These are phyloP conservation scores for Ectropis crepuscularia DNA, from an alignment of 2,888 invertebrate species.

Conservation along the genomic window DNA sequence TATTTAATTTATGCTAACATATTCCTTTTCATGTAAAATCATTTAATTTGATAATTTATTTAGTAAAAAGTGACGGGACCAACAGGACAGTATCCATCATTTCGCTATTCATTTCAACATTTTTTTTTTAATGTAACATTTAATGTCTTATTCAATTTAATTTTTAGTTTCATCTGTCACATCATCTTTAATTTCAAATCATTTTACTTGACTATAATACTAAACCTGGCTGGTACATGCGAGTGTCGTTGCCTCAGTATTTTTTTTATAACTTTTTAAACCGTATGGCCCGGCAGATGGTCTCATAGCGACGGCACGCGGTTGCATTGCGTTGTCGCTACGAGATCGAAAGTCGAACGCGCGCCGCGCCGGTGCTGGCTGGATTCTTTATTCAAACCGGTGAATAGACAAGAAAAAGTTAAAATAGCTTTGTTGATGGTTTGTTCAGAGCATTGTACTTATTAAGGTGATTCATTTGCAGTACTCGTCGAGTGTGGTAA, in stretches of 20 bases:
- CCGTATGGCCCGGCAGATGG: conserved; percentile 30
- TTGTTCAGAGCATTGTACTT: neutral
- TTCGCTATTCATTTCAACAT: no score
- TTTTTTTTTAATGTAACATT: no score
- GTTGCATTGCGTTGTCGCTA: conserved; percentile 12
- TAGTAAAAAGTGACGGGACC: no score
- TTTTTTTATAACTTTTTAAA: conserved; percentile 35
- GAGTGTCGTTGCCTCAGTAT: conserved; percentile 44
- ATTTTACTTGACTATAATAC: neutral
- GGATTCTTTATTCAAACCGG: conserved; percentile 24
- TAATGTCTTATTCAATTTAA: no score
- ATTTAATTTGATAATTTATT: no score
- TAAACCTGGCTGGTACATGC: conserved; percentile 3
- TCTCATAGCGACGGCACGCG: conserved; percentile 25
- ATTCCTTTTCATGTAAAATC: no score
- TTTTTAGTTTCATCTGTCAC: no score
- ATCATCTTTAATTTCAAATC: no score
- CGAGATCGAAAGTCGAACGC: conserved; percentile 22
- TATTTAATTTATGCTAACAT: no score
- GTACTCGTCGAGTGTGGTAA: no score
- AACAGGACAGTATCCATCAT: no score
- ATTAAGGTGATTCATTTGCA: no score
- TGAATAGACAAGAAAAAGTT: conserved; percentile 10
- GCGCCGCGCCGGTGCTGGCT: neutral
- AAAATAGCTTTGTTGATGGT: neutral